Percentiles rank a stretch among this genome's conserved stretches.
These are phyloP conservation scores for Chelonia mydas DNA, from an alignment of 2,797 vertebrate genomes.

Conservation along the genomic window DNA sequence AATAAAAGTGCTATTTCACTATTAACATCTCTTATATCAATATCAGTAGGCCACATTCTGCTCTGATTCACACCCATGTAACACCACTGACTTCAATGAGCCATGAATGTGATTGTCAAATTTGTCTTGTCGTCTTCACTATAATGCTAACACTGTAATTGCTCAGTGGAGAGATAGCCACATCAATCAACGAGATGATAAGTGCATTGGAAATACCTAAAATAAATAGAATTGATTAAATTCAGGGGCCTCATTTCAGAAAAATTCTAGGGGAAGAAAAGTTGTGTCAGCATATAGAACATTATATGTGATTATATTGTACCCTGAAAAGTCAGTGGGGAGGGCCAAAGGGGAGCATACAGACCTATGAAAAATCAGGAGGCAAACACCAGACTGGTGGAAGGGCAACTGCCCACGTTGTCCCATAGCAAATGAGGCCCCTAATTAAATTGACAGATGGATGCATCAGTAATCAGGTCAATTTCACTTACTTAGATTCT, in stretches of 20 bases:
- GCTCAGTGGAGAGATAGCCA: neutral
- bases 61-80: neutral
- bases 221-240: neutral
- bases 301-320: neutral
- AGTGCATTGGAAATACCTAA: neutral
- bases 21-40: neutral
- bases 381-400: neutral
- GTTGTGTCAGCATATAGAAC: neutral
- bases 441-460: neutral
- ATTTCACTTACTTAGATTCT: conserved; percentile 88
- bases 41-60: rapidly evolving
- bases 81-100: neutral
- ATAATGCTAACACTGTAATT: neutral
- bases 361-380: neutral
- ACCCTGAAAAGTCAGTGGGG: neutral
- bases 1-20: neutral
- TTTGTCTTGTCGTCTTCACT: neutral
- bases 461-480: neutral
- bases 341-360: neutral
- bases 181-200: neutral
- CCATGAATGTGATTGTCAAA: neutral
- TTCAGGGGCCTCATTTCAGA: neutral
- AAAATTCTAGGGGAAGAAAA: neutral
- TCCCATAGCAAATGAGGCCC: neutral
- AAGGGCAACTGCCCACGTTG: neutral